phyloP scores from a whole-genome alignment of 2,113 vertebrate species.

The Lanius collurio region DNA sequence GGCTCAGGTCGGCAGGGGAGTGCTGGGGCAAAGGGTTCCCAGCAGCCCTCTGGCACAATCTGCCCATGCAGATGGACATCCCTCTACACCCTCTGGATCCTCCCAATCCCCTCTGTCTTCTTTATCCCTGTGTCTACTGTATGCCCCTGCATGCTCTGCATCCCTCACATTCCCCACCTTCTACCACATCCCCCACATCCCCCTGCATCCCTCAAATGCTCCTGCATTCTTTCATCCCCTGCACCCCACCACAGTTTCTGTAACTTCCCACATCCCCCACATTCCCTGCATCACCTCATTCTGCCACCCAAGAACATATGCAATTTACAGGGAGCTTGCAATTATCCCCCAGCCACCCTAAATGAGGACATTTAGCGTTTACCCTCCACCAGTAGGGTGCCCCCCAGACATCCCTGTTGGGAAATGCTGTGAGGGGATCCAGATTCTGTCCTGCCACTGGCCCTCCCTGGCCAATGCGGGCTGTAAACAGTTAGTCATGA shows the following conservation, averaged over 20 bases:
- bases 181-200: neutral
- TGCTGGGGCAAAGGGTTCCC: neutral
- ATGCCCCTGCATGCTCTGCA: neutral
- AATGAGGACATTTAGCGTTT: neutral
- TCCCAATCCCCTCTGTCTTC: neutral
- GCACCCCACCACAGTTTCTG: neutral
- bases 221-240: neutral
- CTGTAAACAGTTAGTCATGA: neutral
- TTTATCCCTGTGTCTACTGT: neutral
- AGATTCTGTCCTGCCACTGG: neutral
- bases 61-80: neutral
- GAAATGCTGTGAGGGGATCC: fast-evolving
- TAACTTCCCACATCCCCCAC: neutral
- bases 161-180: neutral
- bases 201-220: neutral
- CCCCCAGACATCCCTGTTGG: neutral
- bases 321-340: neutral
- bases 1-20: neutral
- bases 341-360: neutral
- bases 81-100: neutral
- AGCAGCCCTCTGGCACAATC: neutral
- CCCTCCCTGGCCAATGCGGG: fast-evolving
- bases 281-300: neutral
- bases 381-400: neutral
- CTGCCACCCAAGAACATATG: neutral